Evolutionary conservation across 2,888 invertebrate species (phyloP), one percentile per base, ranked within the genome.

Genomic region (Hirudinaria manillensis): DNA sequence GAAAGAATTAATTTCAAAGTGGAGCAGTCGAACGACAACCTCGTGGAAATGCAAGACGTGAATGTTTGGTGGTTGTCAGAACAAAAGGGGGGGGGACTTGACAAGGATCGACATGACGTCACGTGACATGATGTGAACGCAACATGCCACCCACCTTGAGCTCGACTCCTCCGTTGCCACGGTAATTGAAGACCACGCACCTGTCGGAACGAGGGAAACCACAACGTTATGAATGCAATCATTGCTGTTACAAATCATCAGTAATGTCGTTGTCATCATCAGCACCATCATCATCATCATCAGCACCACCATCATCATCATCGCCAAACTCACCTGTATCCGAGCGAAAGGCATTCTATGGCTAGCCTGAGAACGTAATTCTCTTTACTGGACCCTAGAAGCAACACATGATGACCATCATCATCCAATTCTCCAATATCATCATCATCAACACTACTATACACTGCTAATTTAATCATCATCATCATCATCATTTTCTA

Each of bases 141-240:
- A 29, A 27, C 3, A 61, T 61, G 16, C 16, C 24, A 34, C 21
- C 79, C 79, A 84, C 84, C 82, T 82, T 79, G 3, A 84, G 78
- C 53, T 81, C 80, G 7, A 81, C 78, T n/a, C 81, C 83, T 24
- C 83, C 84, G 78, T 81, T 82, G 29, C 84, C 85, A 78, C 85
- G 79, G 76, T 85, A 82, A 75, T 83, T 84, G 79, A 85, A 84
- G 2, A 85, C 85, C 3, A 84, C 84, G 75, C 81, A 78, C 75
- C 84, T 83, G 78, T 75, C 36, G 36, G 10, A 68, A 68, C 4
- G 10, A 4, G 68, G 36, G 27, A 65, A 65, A 10, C 16, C 16
- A 65, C 10, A 65, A 19, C 13, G 13, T 24, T 27, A 16, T 16
- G 24, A 65, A 65, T 16, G 10, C 13, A 53, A 53, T 19, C 21